Base-by-base conservation (phyloP, 2,113 vertebrate genomes). In the western clawed frog (Xenopus tropicalis) region DNA sequence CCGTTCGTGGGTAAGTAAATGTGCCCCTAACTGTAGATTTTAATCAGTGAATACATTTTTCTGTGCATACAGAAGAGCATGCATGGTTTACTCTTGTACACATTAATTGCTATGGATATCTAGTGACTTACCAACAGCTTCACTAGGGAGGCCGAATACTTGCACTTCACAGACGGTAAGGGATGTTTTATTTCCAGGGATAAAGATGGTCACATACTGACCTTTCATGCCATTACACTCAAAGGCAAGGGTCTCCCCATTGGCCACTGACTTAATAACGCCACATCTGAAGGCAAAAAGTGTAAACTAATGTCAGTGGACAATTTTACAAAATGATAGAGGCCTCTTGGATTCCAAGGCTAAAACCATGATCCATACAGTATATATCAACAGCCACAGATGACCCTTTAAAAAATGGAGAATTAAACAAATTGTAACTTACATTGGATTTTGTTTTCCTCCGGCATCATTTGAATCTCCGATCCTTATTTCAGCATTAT, bases 401-500 rank as follows among this genome's bases (percentile, higher is more conserved):
- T 37, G 29, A 37, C 29, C 29, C 52, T 54, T n/a, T 54, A 3
- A 54, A 54, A 54, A 54, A 54, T 17, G 1, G 29, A 37, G 29
- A 37, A 7, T 37, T 7, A 37, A 37, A 37, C 29, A 37, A 37
- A 37, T 29, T 25, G 24, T 12, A 10, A 37, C 14, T 37, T 77
- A 82, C 81, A 71, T 81, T 52, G 76, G 72, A 9, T 78, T 80
- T 11, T 68, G 61, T 10, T 59, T 68, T 11, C 66, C 10, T 0
- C 24, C 25, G 1, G 0, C 0, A 12, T 71, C 0, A 0, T 46
- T 24, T 12, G 70, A 79, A 62, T 79, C 65, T 6, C 82, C 78
- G 22, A 80, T 78, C 12, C 67, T 69, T 54, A 83, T 80, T 54
- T 81, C 71, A 20, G 77, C 78, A 14, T 77, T 73, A 12, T 57